phyloP scores from a whole-genome alignment of 2,797 vertebrate species.

The Sebastes taczanowskii region DNA sequence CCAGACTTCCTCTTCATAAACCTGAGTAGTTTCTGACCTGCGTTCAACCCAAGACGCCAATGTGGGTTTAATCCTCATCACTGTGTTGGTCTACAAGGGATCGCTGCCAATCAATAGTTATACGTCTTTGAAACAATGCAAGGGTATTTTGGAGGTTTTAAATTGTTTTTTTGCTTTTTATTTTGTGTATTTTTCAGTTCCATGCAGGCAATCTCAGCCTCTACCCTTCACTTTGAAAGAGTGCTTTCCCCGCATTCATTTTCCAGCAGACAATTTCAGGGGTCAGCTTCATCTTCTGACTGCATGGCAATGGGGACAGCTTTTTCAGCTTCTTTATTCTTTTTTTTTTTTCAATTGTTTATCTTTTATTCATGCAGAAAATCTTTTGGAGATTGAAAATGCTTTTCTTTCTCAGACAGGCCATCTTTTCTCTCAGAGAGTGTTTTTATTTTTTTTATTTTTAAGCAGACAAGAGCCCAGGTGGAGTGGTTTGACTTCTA shows the following conservation, averaged over 20 bases:
- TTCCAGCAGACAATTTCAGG: slow-evolving; percentile 37
- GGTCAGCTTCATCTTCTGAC: slow-evolving; percentile 45
- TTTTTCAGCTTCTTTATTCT: slow-evolving; percentile 20
- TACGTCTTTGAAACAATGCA: not conserved
- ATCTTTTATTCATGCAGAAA: slow-evolving; percentile 53
- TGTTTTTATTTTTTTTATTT: slow-evolving; percentile 17
- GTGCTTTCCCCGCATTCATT: not conserved
- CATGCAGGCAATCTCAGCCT: not conserved
- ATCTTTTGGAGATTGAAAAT: slow-evolving; percentile 45
- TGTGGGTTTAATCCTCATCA: not conserved
- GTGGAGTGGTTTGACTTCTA: slow-evolving; percentile 37
- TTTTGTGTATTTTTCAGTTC: slow-evolving; percentile 13
- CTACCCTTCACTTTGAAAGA: not conserved
- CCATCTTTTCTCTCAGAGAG: not conserved
- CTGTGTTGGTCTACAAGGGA: not conserved
- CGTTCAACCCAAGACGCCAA: not conserved
- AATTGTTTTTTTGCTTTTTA: slow-evolving; percentile 1
- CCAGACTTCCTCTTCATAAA: not conserved
- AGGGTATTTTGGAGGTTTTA: not conserved
- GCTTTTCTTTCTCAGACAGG: slow-evolving; percentile 7
- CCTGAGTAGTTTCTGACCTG: not conserved
- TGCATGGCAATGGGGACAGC: slow-evolving; percentile 10
- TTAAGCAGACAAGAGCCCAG: not conserved
- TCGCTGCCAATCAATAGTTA: not conserved
- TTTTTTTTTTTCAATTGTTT: slow-evolving; percentile 21